Conservation (phyloP, 2,113 vertebrate species). For the Phyllostomus hastatus region DNA sequence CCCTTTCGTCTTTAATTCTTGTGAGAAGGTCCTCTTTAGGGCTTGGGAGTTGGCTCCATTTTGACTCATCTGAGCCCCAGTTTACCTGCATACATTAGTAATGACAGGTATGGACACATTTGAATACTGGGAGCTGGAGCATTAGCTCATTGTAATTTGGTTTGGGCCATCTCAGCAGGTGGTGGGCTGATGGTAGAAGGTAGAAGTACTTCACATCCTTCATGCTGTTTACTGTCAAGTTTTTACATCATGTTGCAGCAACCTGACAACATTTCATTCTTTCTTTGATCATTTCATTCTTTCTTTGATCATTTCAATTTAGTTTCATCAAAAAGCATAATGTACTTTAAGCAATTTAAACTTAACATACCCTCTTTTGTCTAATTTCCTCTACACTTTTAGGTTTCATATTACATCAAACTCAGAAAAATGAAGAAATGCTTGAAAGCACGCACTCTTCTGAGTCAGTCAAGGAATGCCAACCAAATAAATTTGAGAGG, state of each 20-base stretch:
- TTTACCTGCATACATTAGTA: not conserved
- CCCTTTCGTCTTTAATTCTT: constrained; percentile 15
- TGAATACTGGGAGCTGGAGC: not conserved
- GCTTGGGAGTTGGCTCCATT: not conserved
- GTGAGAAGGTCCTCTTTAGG: not conserved
- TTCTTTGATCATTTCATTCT: constrained; percentile 10
- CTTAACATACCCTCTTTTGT: constrained; percentile 58
- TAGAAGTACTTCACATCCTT: not conserved
- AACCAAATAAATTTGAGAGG: constrained; percentile 39
- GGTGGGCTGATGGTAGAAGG: constrained; percentile 6
- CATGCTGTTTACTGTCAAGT: not conserved
- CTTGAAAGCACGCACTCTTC: constrained; percentile 60
- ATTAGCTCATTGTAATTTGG: not conserved
- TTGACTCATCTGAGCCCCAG: not conserved
- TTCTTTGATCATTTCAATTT: constrained; percentile 12
- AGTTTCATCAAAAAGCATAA: constrained; percentile 62
- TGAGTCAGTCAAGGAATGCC: constrained; percentile 57
- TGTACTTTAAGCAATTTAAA: constrained; percentile 61
- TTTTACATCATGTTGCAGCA: constrained; percentile 21
- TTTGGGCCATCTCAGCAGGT: not conserved
- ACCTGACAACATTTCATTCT: constrained; percentile 23
- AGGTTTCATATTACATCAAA: constrained; percentile 71
- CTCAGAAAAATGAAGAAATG: constrained; percentile 73
- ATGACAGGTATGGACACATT: not conserved
- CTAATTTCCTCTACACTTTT: constrained; percentile 70